phyloP scores from a whole-genome alignment of 2,888 invertebrate species.

The Idaea straminata region DNA sequence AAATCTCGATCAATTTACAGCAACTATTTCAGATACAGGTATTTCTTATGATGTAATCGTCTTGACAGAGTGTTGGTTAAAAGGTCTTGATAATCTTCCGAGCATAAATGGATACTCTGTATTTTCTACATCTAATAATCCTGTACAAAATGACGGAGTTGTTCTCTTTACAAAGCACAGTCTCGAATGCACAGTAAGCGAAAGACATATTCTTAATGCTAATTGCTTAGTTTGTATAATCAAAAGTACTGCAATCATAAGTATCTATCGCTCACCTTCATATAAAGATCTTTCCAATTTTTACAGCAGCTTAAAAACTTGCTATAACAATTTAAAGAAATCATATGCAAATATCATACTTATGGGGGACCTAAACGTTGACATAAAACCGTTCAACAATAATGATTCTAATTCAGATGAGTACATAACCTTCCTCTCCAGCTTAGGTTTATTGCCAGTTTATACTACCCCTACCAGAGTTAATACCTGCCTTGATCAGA shows the following conservation, averaged over 20 bases:
- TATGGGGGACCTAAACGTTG: background rate
- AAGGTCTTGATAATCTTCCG: background rate
- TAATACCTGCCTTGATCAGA: background rate
- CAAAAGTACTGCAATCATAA: slow-evolving; percentile 1
- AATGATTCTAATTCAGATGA: background rate
- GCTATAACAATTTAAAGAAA: background rate
- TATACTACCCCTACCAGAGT: background rate
- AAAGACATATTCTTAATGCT: background rate
- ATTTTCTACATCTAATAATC: background rate
- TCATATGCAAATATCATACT: background rate
- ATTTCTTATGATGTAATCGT: slow-evolving; percentile 2
- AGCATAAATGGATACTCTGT: background rate
- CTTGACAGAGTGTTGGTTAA: background rate
- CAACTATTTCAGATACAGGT: background rate
- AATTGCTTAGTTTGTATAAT: background rate
- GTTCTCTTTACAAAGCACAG: slow-evolving; percentile 1
- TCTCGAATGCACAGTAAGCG: background rate
- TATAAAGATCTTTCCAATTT: slow-evolving; percentile 2
- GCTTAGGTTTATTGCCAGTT: background rate
- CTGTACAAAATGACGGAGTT: slow-evolving; percentile 4
- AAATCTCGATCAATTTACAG: slow-evolving; percentile 3
- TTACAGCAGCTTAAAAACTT: background rate
- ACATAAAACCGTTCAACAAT: background rate
- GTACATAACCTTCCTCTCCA: background rate
- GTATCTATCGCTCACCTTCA: slow-evolving; percentile 8